Evolutionary conservation across 1,140 invertebrate genomes (phyloP).

Genomic region (Luehdorfia chinensis): DNA sequence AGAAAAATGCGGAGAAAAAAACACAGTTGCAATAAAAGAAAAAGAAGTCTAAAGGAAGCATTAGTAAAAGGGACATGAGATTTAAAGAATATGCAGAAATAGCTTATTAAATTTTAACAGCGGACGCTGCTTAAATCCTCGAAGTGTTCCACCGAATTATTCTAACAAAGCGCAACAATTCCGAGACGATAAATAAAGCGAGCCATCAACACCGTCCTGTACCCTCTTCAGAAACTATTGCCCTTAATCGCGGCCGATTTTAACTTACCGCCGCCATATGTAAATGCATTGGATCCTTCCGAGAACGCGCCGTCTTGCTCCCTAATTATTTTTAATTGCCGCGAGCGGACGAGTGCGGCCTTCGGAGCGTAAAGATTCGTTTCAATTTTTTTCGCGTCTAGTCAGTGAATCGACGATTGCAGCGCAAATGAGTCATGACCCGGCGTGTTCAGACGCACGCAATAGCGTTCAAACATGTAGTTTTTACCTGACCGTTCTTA

Average conservation of each 20-base stretch:
- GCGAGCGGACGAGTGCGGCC: constrained; percentile 59
- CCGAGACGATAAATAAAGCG: no score
- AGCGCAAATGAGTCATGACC: constrained; percentile 53
- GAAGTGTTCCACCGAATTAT: no score
- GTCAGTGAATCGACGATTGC: constrained; percentile 53
- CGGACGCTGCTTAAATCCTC: no score
- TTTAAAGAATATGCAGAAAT: no score
- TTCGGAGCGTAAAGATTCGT: constrained; percentile 56
- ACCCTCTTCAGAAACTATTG: constrained; percentile 71
- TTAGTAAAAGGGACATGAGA: no score
- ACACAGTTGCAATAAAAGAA: no score
- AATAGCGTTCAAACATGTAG: constrained; percentile 43
- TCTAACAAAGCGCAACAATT: no score
- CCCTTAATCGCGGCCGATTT: constrained; percentile 62
- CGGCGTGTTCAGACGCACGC: constrained; percentile 28
- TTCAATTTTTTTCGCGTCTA: constrained; percentile 67
- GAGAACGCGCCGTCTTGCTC: constrained; percentile 62
- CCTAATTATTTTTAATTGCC: constrained; percentile 76
- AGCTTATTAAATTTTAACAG: no score
- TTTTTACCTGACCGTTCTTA: constrained; percentile 49
- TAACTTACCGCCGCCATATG: constrained; percentile 57
- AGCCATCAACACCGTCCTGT: no score
- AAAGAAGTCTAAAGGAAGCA: no score
- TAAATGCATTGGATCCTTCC: constrained; percentile 68
- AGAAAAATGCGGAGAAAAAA: no score